Conservation (phyloP, 2,888 invertebrate species). For the Drosophila imparisetae region DNA sequence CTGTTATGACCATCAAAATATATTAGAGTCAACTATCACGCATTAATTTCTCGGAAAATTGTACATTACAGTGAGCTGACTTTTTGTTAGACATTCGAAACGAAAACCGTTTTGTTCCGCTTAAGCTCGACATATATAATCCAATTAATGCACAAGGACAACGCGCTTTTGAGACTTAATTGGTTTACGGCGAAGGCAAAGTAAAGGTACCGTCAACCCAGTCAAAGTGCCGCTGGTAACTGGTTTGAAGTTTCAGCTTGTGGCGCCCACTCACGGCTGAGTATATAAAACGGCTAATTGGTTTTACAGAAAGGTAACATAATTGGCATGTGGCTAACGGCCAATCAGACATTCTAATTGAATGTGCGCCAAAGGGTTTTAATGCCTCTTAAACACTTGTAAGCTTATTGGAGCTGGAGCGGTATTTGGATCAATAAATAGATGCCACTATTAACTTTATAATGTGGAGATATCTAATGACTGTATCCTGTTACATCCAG, state of each 20-base stretch:
- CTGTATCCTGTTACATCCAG: not conserved
- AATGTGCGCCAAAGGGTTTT: conserved; percentile 50
- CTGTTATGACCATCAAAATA: not conserved
- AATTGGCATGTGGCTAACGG: conserved; percentile 66
- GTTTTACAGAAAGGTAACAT: conserved; percentile 68
- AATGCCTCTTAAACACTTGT: conserved; percentile 22
- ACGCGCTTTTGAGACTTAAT: conserved; percentile 66
- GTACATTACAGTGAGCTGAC: conserved; percentile 19
- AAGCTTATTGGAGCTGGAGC: conserved; percentile 3
- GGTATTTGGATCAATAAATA: conserved; percentile 15
- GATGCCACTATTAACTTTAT: not conserved
- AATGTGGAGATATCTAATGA: not conserved
- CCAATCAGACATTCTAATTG: conserved; percentile 64
- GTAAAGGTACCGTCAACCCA: conserved; percentile 44
- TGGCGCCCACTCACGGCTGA: conserved; percentile 42
- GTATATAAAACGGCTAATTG: conserved; percentile 69
- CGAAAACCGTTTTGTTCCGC: conserved; percentile 63
- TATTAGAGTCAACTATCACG: not conserved
- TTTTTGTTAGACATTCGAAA: conserved; percentile 27
- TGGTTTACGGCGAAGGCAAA: conserved; percentile 57
- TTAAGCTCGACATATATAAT: conserved; percentile 72
- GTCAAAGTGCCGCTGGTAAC: conserved; percentile 32
- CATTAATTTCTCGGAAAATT: conserved; percentile 39
- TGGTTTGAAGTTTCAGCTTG: conserved; percentile 63
- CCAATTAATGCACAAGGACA: conserved; percentile 71